phyloP scores from a whole-genome alignment of 2,888 invertebrate species.

The Parascotia fuliginaria region DNA sequence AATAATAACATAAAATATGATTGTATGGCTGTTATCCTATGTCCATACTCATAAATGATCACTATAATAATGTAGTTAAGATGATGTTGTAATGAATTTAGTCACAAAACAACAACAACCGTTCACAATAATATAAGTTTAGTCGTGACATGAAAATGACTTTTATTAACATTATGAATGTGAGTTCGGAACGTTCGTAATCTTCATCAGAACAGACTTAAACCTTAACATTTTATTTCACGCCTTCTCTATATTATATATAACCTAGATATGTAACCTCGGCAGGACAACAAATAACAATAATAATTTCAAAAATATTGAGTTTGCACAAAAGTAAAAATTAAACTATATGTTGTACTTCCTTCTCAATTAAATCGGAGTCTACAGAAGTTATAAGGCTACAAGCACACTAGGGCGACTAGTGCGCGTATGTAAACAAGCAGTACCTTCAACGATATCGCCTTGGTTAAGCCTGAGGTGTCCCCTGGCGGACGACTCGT shows the following conservation, averaged over 20 bases:
- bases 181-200: not conserved
- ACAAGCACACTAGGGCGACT: not conserved
- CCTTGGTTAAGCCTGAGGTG: constrained; percentile 94
- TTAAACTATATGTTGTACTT: not conserved
- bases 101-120: constrained; percentile 20
- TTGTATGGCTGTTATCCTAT: too few relatives aligned
- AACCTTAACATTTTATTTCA: too few relatives aligned
- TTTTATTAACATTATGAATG: not conserved
- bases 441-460: constrained; percentile 94
- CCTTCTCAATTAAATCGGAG: too few relatives aligned
- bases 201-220: too few relatives aligned
- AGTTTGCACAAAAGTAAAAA: too few relatives aligned
- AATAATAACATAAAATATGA: too few relatives aligned
- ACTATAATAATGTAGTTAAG: not conserved
- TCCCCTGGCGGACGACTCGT: constrained; percentile 89
- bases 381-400: too few relatives aligned
- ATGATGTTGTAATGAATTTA: not conserved
- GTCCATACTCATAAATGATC: too few relatives aligned
- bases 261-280: too few relatives aligned
- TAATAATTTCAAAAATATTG: too few relatives aligned
- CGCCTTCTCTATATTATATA: too few relatives aligned
- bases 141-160: not conserved
- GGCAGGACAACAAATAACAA: too few relatives aligned
- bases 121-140: not conserved
- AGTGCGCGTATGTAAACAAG: not conserved